Base-by-base conservation (phyloP, 2,888 invertebrate species). In the Chromoteleia sp. region DNA sequence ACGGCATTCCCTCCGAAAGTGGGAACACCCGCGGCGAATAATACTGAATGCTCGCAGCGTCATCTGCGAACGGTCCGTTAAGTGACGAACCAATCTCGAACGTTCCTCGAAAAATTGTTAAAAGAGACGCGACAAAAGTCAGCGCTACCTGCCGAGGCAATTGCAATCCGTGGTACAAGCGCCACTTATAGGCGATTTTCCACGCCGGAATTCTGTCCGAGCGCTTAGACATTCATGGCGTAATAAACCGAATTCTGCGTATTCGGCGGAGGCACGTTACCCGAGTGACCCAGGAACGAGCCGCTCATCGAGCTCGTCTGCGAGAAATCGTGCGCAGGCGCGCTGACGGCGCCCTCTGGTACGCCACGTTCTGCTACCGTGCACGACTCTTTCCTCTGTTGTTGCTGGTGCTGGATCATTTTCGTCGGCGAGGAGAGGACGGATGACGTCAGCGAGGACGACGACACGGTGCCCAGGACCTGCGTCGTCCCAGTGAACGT, bases 201-300 rank as follows among this genome's bases (percentile, higher is more conserved):
- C n/a, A 36, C 33, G 25, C 8, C 2, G 33, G n/a, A 52, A 54
- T 29, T 39, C 14, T 17, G 36, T 5, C 33, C 5, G 43, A 63
- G 48, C 65, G 30, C 25, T 96, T 95, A 97, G 92, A 97, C 96
- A 89, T 97, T 97, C 97, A 97, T 96, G 48, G 96, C 96, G 89
- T 97, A 97, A 90, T 96, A 96, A 33, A 96, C 86, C 82, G 92
- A 87, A 87, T 91, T 90, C 86, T 92, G 89, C 70, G 91, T 90
- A 92, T 92, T 74, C 29, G 85, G 89, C 30, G 83, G 89, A 88
- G 86, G 88, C 83, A 87, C 89, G 86, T 87, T 89, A 84, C 84
- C 90, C 89, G 82, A 91, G 91, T 65, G 92, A 90, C 43, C 91
- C 88, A 4, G 81, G 74, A 83, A 86, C 73, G 80, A 93, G 73